A percentile compares a stretch with the other conserved stretches of the same genome.
Conservation (phyloP, 2,113 vertebrate species). For the Brachypodius melanocephalos region DNA sequence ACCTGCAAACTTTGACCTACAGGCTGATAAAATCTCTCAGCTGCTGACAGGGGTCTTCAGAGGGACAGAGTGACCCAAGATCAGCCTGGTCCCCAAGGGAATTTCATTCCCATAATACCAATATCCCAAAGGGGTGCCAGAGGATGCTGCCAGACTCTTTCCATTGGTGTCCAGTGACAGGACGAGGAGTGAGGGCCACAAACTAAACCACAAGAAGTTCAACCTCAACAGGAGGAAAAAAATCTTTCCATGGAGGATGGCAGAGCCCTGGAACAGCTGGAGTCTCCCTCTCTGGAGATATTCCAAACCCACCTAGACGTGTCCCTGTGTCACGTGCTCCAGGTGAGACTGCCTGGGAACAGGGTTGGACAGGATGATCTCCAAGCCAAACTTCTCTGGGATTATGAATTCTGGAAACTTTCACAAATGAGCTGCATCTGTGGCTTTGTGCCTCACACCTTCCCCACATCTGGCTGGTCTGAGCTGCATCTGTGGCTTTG, state of each 20-base stretch:
- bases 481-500: background rate
- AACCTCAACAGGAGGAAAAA: background rate
- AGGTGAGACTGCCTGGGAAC: background rate
- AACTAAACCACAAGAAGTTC: background rate
- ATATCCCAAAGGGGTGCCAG: background rate
- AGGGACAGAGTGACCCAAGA: background rate
- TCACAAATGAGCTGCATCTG: background rate
- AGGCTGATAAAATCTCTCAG: background rate
- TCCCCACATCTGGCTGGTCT: no score
- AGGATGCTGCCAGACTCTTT: background rate
- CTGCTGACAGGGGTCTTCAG: background rate
- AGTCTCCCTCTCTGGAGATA: background rate
- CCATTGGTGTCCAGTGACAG: background rate
- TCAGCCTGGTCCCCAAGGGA: background rate
- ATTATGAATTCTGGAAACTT: background rate
- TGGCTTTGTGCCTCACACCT: background rate
- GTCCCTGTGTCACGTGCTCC: background rate
- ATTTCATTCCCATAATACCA: background rate
- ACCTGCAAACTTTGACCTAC: background rate
- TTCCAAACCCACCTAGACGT: background rate
- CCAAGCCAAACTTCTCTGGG: background rate
- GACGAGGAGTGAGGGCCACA: background rate
- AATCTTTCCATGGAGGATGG: background rate
- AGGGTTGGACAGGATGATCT: no score
- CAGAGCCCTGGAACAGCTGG: background rate